Evolutionary conservation across 2,797 vertebrate species (phyloP).

Genomic region (Cirrhinus mrigala): DNA sequence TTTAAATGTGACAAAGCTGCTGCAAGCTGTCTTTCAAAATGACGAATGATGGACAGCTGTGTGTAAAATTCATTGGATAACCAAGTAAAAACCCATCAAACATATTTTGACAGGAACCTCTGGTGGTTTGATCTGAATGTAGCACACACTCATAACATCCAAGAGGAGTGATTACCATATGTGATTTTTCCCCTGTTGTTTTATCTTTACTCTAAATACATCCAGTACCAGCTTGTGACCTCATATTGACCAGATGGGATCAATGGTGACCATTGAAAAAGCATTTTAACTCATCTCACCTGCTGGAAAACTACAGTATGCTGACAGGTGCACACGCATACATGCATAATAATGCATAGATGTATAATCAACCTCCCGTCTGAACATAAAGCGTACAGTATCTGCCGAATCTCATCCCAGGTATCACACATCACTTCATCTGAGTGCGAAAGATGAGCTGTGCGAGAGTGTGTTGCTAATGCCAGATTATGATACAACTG

Average conservation of each 20-base stretch:
- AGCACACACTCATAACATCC: background rate
- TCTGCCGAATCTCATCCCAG: background rate
- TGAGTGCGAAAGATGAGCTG: slow-evolving; percentile 16
- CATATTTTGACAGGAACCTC: slow-evolving; percentile 16
- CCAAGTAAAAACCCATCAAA: slow-evolving; percentile 19
- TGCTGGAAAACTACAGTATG: slow-evolving; percentile 25
- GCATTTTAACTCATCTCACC: slow-evolving; percentile 35
- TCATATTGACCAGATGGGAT: background rate
- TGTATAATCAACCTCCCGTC: background rate
- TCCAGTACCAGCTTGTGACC: slow-evolving; percentile 4
- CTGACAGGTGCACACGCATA: slow-evolving; percentile 21
- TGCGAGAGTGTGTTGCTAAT: slow-evolving; percentile 20
- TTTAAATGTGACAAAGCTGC: slow-evolving; percentile 5
- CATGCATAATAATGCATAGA: slow-evolving; percentile 10
- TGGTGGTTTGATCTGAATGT: slow-evolving; percentile 24
- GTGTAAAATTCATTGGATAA: slow-evolving; percentile 13
- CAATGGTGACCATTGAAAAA: slow-evolving; percentile 10
- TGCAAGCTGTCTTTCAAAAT: slow-evolving; percentile 23
- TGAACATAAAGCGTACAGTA: background rate
- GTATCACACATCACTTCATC: slow-evolving; percentile 15
- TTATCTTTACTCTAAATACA: slow-evolving; percentile 10
- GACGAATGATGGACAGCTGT: slow-evolving; percentile 36
- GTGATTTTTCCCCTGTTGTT: background rate
- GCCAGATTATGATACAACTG: slow-evolving; percentile 20
- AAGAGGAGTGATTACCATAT: background rate